phyloP scores from a whole-genome alignment of 2,113 vertebrate genomes.

The Sclerurus mexicanus region DNA sequence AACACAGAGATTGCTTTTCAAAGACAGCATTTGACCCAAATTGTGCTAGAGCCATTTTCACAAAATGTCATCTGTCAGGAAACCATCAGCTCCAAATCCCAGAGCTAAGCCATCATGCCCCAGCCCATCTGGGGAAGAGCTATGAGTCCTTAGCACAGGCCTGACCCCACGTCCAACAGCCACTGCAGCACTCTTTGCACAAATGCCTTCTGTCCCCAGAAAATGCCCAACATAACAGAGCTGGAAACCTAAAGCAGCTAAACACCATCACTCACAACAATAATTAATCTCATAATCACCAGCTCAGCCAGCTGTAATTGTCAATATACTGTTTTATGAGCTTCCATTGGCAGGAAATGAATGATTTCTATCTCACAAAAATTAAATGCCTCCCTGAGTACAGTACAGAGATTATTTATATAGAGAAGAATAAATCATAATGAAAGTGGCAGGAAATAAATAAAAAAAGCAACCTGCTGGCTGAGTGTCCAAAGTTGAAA shows the following conservation, averaged over 20 bases:
- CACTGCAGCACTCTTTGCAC: fast-evolving
- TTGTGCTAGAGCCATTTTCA: background rate
- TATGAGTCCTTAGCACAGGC: background rate
- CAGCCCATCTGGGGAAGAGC: background rate
- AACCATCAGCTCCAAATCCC: background rate
- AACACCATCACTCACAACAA: background rate
- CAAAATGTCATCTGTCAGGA: background rate
- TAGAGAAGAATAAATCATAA: conserved; percentile 51
- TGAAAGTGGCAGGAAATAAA: conserved; percentile 45
- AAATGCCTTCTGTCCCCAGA: background rate
- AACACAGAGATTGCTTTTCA: background rate
- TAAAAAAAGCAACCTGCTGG: background rate
- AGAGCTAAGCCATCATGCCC: fast-evolving
- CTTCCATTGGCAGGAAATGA: conserved; percentile 47
- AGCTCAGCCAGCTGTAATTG: conserved; percentile 30
- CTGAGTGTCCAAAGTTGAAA: background rate
- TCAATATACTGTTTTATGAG: conserved; percentile 48
- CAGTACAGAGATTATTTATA: background rate
- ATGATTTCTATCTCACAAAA: conserved; percentile 46
- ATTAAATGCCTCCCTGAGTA: background rate
- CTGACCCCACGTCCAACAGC: background rate
- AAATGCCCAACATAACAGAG: background rate
- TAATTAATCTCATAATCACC: conserved; percentile 54
- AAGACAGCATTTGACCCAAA: background rate
- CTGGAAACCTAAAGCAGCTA: background rate